Base-by-base conservation (phyloP, 2,888 invertebrate genomes). In the Trypoxylon attenuatum region DNA sequence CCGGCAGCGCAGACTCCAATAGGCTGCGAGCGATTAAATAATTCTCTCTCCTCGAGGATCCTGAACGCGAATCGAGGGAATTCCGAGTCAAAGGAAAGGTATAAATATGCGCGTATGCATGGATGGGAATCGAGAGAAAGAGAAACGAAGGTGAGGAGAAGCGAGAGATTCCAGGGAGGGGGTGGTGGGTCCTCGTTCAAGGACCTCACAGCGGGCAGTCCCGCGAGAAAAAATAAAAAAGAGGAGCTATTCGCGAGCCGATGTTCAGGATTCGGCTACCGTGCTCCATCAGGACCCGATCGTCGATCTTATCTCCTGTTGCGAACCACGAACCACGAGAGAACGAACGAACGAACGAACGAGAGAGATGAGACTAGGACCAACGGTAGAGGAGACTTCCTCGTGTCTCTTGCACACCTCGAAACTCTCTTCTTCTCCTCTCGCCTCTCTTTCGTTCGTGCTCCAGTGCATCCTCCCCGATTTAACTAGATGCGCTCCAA, bases 181-280 rank as follows among this genome's bases (percentile, higher is more conserved):
- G 56, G 41, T 33, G 23, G 41, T 51, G 56, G 61, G 57, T 15
- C 6, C 15, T 43, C 52, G 64, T 53, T 64, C 62, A 54, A 73
- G 66, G 43, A 70, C 45, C 62, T 25, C 50, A n/a, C 29, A 23
- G 38, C n/a, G 43, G 38, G 19, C 49, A 46, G 29, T 23, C 25
- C 23, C 22, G 50, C 5, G 50, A 41, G 19, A 25, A 51, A 25
- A 13, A 57, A 29, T 52, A 53, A 54, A 39, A 38, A 18, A n/a
- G 41, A 42, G 46, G 15, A 47, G 29, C 16, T 27, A 43, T 51
- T 47, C 58, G 51, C 23, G n/a, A 39, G 46, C 27, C 54, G 52
- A 65, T 69, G 71, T 65, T 45, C 51, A 55, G 39, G 65, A 76
- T 76, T 75, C 50, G 75, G 76, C 76, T 72, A 76, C 73, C 65